Conservation (phyloP, 2,113 vertebrate species). For the Morone saxatilis region DNA sequence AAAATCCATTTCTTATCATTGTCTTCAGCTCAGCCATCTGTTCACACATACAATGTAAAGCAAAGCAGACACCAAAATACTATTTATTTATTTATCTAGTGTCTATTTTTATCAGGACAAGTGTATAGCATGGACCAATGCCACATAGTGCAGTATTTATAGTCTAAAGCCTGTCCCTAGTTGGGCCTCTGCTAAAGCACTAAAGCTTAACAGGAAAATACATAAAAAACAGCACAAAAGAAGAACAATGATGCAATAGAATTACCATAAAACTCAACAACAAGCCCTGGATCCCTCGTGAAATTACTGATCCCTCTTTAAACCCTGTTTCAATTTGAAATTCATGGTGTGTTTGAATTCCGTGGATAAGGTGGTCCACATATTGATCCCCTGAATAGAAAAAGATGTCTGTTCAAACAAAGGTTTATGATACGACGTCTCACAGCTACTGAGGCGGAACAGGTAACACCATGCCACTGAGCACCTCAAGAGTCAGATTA, state of each 20-base stretch:
- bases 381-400: neutral
- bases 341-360: neutral
- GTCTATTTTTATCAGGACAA: neutral
- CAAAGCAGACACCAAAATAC: neutral
- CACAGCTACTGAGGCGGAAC: neutral
- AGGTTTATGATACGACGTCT: neutral
- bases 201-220: neutral
- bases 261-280: neutral
- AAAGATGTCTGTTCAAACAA: neutral
- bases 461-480: neutral
- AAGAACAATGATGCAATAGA: no score
- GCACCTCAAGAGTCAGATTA: neutral
- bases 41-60: neutral
- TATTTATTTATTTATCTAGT: neutral
- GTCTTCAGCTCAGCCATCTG: no score
- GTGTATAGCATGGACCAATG: neutral
- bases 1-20: no score
- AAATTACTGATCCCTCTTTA: neutral
- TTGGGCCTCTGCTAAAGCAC: neutral
- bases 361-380: neutral
- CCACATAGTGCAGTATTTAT: neutral
- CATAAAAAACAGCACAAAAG: neutral
- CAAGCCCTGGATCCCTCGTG: neutral
- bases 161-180: fast-evolving
- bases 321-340: neutral